These are phyloP conservation scores for Chaetodon trifasciatus DNA, from an alignment of 2,797 vertebrate species.

Conservation along the genomic window DNA sequence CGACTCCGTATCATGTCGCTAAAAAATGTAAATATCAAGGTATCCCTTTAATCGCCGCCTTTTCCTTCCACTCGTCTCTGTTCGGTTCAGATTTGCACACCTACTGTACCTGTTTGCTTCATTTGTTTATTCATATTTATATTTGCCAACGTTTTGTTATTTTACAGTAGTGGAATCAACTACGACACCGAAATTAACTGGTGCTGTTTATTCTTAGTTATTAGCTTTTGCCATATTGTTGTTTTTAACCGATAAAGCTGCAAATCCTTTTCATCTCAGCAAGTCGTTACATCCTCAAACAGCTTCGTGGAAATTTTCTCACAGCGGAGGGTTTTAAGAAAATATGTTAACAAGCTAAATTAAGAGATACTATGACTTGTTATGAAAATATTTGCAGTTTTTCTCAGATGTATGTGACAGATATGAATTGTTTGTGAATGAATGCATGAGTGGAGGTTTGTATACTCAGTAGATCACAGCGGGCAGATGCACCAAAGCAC, in stretches of 20 bases:
- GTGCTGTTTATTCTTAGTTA: constrained; percentile 67
- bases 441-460: constrained; percentile 40
- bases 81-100: constrained; percentile 75
- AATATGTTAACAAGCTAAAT: constrained; percentile 49
- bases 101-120: constrained; percentile 64
- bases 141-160: constrained; percentile 37
- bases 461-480: constrained; percentile 21
- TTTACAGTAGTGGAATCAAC: constrained; percentile 44
- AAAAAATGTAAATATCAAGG: constrained; percentile 50
- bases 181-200: constrained; percentile 51
- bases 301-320: background rate
- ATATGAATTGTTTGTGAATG: constrained; percentile 33
- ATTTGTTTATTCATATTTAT: constrained; percentile 54
- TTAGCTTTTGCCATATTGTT: constrained; percentile 41
- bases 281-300: constrained; percentile 8
- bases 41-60: constrained; percentile 65
- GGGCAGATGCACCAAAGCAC: constrained; percentile 60
- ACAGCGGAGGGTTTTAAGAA: constrained; percentile 10
- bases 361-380: constrained; percentile 27
- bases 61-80: constrained; percentile 16
- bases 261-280: constrained; percentile 43
- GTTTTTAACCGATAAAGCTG: constrained; percentile 24
- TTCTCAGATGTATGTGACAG: constrained; percentile 14
- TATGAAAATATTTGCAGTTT: constrained; percentile 46
- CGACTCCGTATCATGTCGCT: background rate